Conservation (phyloP, 1,140 invertebrate genomes). For the Whitmania pigra region DNA sequence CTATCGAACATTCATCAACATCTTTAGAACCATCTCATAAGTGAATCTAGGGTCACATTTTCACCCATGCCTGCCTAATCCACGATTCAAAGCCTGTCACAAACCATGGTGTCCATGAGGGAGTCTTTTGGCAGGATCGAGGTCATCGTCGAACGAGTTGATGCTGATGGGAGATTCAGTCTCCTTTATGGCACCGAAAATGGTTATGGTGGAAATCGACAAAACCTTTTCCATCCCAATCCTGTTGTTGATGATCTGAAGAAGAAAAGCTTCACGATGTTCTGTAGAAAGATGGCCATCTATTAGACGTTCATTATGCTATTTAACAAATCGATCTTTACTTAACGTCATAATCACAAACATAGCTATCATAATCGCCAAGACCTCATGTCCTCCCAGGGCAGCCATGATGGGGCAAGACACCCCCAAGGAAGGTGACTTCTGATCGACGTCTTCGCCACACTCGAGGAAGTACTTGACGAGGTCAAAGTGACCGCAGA, state of each 20-base stretch:
- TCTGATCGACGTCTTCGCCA: conserved; percentile 39
- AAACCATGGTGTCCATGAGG: too few species aligned
- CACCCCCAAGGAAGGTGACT: conserved; percentile 34
- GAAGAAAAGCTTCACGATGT: conserved; percentile 35
- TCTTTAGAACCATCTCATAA: too few species aligned
- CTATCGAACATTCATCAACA: too few species aligned
- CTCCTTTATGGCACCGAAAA: too few species aligned
- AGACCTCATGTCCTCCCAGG: conserved; percentile 35
- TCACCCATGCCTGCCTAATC: too few species aligned
- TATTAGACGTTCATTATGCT: not conserved
- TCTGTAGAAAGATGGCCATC: conserved; percentile 28
- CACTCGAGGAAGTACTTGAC: conserved; percentile 35
- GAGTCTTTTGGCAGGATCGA: too few species aligned
- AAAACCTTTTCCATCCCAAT: too few species aligned
- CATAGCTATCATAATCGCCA: not conserved
- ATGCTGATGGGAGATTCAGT: too few species aligned
- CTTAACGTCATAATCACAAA: not conserved
- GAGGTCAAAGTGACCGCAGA: conserved; percentile 40
- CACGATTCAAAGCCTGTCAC: not conserved
- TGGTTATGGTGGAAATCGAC: too few species aligned
- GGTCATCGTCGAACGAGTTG: too few species aligned
- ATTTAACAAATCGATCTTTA: not conserved
- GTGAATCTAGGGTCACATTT: too few species aligned
- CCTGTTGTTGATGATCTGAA: too few species aligned
- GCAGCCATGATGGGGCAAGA: conserved; percentile 40